A percentile compares a stretch with the other conserved stretches of the same genome.
These are phyloP conservation scores for Platyscapa corneri DNA, from an alignment of 1,140 invertebrate species.

Conservation along the genomic window DNA sequence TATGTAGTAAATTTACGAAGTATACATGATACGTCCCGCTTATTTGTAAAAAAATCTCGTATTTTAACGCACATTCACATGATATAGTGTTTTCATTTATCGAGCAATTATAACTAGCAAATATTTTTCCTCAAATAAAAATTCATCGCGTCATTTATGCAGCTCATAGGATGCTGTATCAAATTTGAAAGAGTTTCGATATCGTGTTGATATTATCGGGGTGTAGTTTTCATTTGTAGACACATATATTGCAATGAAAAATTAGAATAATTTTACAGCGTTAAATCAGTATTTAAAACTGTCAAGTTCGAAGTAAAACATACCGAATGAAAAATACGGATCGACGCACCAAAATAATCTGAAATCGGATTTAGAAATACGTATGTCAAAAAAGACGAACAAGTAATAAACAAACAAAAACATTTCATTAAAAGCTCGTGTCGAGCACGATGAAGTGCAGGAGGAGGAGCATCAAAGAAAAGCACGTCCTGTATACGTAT, in stretches of 20 bases:
- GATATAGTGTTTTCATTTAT: conserved; percentile 2
- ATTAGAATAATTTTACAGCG: too few relatives aligned
- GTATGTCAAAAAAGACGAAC: neutral
- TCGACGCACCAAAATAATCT: too few relatives aligned
- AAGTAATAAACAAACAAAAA: conserved; percentile 14
- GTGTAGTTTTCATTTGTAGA: neutral
- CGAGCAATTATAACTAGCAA: neutral
- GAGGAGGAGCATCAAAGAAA: conserved; percentile 40
- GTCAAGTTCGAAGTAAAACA: too few relatives aligned
- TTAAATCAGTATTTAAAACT: too few relatives aligned
- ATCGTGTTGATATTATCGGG: neutral
- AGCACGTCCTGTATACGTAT: neutral
- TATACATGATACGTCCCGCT: neutral
- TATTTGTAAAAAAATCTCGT: neutral
- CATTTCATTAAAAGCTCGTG: neutral
- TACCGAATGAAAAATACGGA: too few relatives aligned
- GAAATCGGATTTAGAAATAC: too few relatives aligned
- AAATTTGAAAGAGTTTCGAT: neutral
- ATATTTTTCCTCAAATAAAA: neutral
- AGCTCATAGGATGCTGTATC: neutral
- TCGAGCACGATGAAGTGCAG: neutral
- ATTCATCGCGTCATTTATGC: neutral
- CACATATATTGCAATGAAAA: too few relatives aligned
- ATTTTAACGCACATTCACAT: conserved; percentile 6
- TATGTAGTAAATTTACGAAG: too few relatives aligned